phyloP scores from a whole-genome alignment of 2,888 invertebrate species.

The Therioaphis trifolii region DNA sequence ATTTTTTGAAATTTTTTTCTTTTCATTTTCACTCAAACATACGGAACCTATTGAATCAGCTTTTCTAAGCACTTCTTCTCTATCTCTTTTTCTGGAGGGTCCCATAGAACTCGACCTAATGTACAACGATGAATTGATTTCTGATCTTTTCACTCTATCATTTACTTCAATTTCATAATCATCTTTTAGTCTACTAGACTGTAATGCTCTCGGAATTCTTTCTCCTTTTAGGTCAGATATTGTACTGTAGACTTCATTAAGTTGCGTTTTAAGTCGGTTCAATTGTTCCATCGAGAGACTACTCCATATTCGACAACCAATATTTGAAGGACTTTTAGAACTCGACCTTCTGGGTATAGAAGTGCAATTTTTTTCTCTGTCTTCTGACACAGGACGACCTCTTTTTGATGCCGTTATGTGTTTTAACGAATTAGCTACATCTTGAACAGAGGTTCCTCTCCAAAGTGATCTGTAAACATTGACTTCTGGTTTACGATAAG shows the following conservation, averaged over 20 bases:
- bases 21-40: constrained; percentile 76
- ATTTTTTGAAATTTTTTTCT: constrained; percentile 78
- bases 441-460: constrained; percentile 85
- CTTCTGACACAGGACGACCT: constrained; percentile 66
- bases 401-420: constrained; percentile 66
- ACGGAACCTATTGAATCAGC: constrained; percentile 73
- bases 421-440: constrained; percentile 76
- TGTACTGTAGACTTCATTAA: constrained; percentile 83
- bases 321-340: constrained; percentile 69
- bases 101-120: constrained; percentile 71
- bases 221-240: constrained; percentile 68
- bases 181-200: constrained; percentile 64
- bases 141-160: constrained; percentile 65
- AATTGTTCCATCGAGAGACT: constrained; percentile 87
- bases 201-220: constrained; percentile 63
- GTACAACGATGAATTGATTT: constrained; percentile 67
- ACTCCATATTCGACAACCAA: constrained; percentile 84
- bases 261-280: constrained; percentile 80
- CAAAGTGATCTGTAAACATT: constrained; percentile 84
- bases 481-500: constrained; percentile 67
- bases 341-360: constrained; percentile 59
- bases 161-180: constrained; percentile 73
- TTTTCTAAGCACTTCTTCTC: constrained; percentile 70
- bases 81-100: constrained; percentile 67
- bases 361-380: constrained; percentile 59